These are phyloP conservation scores for Pycnonotus jocosus DNA, from an alignment of 2,113 vertebrate genomes.

Conservation along the genomic window DNA sequence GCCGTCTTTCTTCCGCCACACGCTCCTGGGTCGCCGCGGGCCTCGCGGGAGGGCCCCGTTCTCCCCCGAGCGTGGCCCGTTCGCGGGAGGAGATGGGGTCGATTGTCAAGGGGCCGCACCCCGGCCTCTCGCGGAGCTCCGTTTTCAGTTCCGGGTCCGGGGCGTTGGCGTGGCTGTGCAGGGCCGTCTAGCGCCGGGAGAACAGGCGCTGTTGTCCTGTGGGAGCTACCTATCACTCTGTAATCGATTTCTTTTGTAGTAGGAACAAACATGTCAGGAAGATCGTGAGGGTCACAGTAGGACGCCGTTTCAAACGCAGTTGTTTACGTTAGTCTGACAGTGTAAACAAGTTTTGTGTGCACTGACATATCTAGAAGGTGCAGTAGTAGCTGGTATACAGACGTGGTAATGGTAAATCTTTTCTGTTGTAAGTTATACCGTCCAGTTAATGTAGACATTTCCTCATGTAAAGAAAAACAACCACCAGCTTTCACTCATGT, in stretches of 20 bases:
- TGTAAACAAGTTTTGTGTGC: background rate
- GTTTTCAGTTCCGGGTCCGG: constrained; percentile 19
- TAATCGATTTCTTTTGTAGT: background rate
- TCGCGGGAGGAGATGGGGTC: background rate
- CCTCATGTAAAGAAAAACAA: background rate
- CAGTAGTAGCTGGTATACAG: background rate
- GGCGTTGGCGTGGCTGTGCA: background rate
- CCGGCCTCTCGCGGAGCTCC: background rate
- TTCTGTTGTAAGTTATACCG: rapidly evolving
- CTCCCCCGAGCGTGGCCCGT: background rate
- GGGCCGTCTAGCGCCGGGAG: background rate
- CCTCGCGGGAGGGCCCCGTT: background rate
- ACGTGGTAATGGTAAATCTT: background rate
- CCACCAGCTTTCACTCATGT: rapidly evolving
- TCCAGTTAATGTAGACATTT: background rate
- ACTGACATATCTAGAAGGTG: background rate
- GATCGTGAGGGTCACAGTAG: background rate
- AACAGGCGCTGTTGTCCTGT: background rate
- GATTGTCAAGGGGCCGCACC: background rate
- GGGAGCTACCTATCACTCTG: background rate
- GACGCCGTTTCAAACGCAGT: background rate
- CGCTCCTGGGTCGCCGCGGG: background rate
- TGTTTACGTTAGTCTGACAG: background rate
- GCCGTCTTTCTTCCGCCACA: background rate
- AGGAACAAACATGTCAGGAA: background rate